Conservation (phyloP, 2,797 vertebrate genomes). For the Microctenopoma lineatum region DNA sequence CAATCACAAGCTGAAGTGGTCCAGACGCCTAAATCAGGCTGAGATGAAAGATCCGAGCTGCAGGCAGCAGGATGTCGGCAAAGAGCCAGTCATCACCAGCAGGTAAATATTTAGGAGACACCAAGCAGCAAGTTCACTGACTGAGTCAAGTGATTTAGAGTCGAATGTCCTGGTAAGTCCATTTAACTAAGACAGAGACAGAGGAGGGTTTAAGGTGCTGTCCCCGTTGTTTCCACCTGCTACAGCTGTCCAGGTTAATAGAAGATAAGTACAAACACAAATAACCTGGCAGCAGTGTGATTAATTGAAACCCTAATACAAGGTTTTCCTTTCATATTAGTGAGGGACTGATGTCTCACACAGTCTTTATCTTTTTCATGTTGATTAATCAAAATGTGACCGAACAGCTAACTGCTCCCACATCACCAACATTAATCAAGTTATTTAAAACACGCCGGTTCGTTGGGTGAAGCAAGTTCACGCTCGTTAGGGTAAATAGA, state of each 20-base stretch:
- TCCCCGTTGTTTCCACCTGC: background rate
- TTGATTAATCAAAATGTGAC: no score
- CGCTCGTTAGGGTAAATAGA: no score
- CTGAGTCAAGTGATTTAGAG: conserved; percentile 1
- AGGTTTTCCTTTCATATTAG: no score
- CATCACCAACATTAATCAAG: no score
- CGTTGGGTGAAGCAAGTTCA: no score
- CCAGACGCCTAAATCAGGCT: conserved; percentile 8
- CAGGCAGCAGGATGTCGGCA: conserved; percentile 11
- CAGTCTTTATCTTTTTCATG: no score
- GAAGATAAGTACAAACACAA: no score
- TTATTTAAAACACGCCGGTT: no score
- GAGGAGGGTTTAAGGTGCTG: background rate
- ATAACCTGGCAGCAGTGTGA: no score
- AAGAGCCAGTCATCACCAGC: background rate
- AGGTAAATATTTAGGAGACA: background rate
- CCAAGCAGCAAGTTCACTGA: background rate
- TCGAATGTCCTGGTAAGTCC: conserved; percentile 2
- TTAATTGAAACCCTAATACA: no score
- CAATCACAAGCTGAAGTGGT: conserved; percentile 45
- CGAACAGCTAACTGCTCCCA: no score
- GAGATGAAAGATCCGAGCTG: conserved; percentile 23
- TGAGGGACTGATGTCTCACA: no score
- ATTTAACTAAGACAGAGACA: background rate
- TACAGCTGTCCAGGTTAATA: background rate